phyloP scores from a whole-genome alignment of 2,113 vertebrate species.

The Leptobrachium ailaonicum region DNA sequence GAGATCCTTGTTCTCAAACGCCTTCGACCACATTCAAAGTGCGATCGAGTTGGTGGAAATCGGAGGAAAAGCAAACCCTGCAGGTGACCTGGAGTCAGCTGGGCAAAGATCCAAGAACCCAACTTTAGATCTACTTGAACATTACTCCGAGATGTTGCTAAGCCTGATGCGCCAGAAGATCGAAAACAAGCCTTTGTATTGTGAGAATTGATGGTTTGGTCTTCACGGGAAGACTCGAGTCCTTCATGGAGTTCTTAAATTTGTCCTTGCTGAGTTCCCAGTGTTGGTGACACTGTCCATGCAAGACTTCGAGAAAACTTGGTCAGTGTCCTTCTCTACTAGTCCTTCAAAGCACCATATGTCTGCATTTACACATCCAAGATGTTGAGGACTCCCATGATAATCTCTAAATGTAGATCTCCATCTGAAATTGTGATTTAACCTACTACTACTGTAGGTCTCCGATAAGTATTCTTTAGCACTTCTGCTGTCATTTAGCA shows the following conservation, averaged over 20 bases:
- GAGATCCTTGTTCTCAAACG: neutral
- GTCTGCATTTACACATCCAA: no score
- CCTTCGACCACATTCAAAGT: conserved; percentile 18
- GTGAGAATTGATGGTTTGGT: neutral
- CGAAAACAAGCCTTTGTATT: neutral
- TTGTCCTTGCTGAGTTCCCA: neutral
- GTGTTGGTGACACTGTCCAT: neutral
- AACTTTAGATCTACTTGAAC: conserved; percentile 24
- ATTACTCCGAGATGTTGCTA: conserved; percentile 40
- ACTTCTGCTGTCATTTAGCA: no score
- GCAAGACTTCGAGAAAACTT: neutral
- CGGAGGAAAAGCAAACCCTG: neutral
- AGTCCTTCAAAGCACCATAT: no score
- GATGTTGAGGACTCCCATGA: no score
- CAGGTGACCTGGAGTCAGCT: no score
- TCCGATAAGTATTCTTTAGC: no score
- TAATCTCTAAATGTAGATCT: no score
- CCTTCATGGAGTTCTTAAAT: neutral
- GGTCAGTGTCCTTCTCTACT: no score
- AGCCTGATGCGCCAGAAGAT: conserved; percentile 28
- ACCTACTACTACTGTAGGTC: no score
- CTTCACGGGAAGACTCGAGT: neutral
- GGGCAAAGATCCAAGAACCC: neutral
- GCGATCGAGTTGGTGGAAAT: conserved; percentile 23
- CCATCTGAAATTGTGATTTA: no score